phyloP scores from a whole-genome alignment of 1,140 invertebrate species.

The Zaprionus inermis region DNA sequence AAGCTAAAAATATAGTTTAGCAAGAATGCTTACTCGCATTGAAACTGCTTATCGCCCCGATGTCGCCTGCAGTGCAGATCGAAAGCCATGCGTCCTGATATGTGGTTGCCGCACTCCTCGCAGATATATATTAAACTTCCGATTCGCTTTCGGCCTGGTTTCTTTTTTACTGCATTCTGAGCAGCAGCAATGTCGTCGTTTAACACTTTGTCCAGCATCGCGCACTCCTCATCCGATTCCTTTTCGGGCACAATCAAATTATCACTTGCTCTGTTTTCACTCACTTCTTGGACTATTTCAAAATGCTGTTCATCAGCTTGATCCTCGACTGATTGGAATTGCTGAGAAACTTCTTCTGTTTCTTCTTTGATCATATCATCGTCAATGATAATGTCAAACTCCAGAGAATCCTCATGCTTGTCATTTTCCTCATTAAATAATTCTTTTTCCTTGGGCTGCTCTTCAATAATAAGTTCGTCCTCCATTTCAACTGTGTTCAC shows the following conservation, averaged over 20 bases:
- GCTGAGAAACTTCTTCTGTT: background rate
- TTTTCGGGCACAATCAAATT: conserved; percentile 19
- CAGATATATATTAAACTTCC: conserved; percentile 31
- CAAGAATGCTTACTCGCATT: conserved; percentile 59
- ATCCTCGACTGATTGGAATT: conserved; percentile 4
- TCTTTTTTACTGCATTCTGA: conserved; percentile 13
- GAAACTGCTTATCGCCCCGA: conserved; percentile 56
- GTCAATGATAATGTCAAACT: conserved; percentile 33
- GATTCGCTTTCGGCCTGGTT: conserved; percentile 8
- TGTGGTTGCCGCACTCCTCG: conserved; percentile 50
- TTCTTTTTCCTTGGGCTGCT: background rate
- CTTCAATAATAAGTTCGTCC: conserved; percentile 11
- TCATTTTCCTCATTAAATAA: background rate
- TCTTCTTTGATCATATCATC: conserved; percentile 13
- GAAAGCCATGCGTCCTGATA: conserved; percentile 48
- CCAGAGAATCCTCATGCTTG: conserved; percentile 1
- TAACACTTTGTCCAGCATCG: background rate
- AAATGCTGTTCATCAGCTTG: background rate
- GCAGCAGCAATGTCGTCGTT: conserved; percentile 15
- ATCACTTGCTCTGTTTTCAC: background rate
- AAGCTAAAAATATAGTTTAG: too few species aligned
- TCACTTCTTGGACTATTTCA: background rate
- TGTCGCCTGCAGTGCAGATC: conserved; percentile 58
- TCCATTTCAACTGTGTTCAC: background rate
- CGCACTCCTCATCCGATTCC: conserved; percentile 13